phyloP scores from a whole-genome alignment of 1,140 invertebrate genomes.

The Periplaneta americana region DNA sequence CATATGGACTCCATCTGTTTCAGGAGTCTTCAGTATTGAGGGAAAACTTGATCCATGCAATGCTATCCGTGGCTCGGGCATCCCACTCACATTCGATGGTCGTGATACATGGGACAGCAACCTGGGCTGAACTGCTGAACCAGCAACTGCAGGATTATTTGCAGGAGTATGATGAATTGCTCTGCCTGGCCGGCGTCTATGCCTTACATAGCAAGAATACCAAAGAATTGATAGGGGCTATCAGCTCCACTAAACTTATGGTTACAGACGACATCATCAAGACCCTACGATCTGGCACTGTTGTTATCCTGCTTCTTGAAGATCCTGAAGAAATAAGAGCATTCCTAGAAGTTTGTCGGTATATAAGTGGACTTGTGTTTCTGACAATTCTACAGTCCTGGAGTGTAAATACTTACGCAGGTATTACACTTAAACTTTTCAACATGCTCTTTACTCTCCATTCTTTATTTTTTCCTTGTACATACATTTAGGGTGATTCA shows the following conservation, averaged over 20 bases:
- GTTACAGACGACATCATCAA: neutral
- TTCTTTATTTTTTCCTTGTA: no score
- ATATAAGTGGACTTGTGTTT: neutral
- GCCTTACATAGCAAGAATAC: slow-evolving; percentile 1
- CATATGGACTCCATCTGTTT: neutral
- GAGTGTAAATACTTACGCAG: neutral
- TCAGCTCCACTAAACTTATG: neutral
- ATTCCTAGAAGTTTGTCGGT: slow-evolving; percentile 18
- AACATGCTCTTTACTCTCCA: no score
- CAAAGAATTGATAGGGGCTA: neutral
- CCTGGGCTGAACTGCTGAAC: neutral
- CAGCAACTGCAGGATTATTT: neutral
- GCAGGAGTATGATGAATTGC: neutral
- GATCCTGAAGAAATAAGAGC: slow-evolving; percentile 22
- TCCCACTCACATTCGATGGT: neutral
- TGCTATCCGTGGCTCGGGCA: neutral
- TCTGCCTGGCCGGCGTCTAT: neutral
- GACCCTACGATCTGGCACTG: neutral
- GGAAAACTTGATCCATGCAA: neutral
- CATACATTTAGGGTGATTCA: no score
- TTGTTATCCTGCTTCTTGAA: slow-evolving; percentile 6
- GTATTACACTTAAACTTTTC: no score
- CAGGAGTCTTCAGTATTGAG: neutral
- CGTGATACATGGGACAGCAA: neutral
- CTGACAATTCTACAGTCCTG: neutral